Evolutionary conservation across 2,888 invertebrate species (phyloP).

Genomic region (Eucera pruinosa): DNA sequence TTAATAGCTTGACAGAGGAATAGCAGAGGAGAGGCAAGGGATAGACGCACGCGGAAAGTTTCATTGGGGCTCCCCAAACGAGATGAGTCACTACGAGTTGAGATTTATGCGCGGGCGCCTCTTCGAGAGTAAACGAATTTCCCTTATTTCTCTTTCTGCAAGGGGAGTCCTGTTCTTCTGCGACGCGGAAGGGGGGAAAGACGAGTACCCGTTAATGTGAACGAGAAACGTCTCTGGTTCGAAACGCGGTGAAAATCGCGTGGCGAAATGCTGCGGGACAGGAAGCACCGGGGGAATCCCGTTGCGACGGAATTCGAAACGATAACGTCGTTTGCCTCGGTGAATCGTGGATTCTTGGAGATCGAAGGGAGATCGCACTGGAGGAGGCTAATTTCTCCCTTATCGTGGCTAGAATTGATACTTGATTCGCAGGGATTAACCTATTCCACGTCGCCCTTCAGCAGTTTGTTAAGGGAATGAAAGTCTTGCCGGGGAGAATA

Average conservation of each 20-base stretch:
- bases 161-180: slow-evolving; percentile 34
- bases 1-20: slow-evolving; percentile 66
- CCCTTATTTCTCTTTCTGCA: slow-evolving; percentile 62
- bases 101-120: slow-evolving; percentile 75
- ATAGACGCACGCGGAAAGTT: slow-evolving; percentile 72
- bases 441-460: neutral
- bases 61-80: slow-evolving; percentile 59
- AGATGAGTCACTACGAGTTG: slow-evolving; percentile 65
- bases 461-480: neutral
- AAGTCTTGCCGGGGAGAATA: slow-evolving; percentile 12
- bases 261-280: slow-evolving; percentile 26
- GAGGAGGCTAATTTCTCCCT: slow-evolving; percentile 36
- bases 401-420: slow-evolving; percentile 50
- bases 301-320: slow-evolving; percentile 43
- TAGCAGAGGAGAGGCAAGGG: slow-evolving; percentile 41
- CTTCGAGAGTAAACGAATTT: slow-evolving; percentile 76
- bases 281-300: slow-evolving; percentile 19
- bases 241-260: slow-evolving; percentile 46
- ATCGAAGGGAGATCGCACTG: slow-evolving; percentile 26
- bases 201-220: slow-evolving; percentile 57
- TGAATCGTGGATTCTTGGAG: slow-evolving; percentile 39
- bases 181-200: slow-evolving; percentile 3
- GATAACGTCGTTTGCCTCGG: slow-evolving; percentile 62
- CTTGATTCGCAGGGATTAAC: slow-evolving; percentile 49
- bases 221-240: slow-evolving; percentile 36